A percentile compares a stretch with the other conserved stretches of the same genome.
phyloP scores from a whole-genome alignment of 2,797 vertebrate genomes.

The Alcedo atthis region DNA sequence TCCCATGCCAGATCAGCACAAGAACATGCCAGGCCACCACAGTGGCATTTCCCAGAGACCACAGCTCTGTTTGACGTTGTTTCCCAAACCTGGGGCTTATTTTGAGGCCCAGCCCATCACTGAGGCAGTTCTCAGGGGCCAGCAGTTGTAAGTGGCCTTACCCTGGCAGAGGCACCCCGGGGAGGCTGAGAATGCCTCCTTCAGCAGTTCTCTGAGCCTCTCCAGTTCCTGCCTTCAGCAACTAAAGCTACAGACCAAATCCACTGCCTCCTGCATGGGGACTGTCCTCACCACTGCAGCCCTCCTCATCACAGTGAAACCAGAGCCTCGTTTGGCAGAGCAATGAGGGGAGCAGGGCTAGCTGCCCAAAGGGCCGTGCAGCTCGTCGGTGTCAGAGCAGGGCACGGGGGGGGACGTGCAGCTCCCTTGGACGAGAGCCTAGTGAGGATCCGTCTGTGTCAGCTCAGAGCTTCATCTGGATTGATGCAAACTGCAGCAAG shows the following conservation, averaged over 20 bases:
- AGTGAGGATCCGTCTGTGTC: conserved; percentile 61
- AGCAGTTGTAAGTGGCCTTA: not conserved
- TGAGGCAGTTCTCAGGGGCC: not conserved
- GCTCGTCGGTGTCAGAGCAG: conserved; percentile 26
- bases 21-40: not conserved
- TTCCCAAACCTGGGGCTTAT: not conserved
- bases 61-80: not conserved
- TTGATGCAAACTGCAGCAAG: conserved; percentile 73
- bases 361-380: conserved; percentile 42
- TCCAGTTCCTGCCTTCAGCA: conserved; percentile 43
- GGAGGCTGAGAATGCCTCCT: conserved; percentile 14
- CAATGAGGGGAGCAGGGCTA: conserved; percentile 28
- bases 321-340: conserved; percentile 56
- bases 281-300: conserved; percentile 25
- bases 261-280: not conserved
- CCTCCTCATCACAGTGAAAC: conserved; percentile 6
- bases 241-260: conserved; percentile 20
- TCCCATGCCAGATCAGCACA: not conserved
- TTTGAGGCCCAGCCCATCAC: not conserved
- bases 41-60: not conserved
- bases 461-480: conserved; percentile 70
- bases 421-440: conserved; percentile 60
- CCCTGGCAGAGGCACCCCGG: not conserved
- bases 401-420: not conserved
- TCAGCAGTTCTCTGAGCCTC: conserved; percentile 40